Percentiles rank a stretch among this genome's conserved stretches.
phyloP scores from a whole-genome alignment of 2,888 invertebrate species.

The Seira ritae region DNA sequence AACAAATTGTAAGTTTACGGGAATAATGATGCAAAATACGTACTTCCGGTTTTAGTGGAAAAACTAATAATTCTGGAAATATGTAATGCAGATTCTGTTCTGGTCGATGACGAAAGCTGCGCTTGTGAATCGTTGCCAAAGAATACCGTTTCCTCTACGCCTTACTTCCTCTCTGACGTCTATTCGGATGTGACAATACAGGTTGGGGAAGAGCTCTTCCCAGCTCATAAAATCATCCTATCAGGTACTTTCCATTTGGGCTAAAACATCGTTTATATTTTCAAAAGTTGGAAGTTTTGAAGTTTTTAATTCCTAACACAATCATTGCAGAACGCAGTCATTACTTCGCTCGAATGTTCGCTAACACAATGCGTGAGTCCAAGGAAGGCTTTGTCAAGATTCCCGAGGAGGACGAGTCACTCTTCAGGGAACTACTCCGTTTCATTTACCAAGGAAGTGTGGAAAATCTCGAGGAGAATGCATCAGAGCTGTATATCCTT shows the following conservation, averaged over 20 bases:
- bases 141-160: conserved; percentile 35
- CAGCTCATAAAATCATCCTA: conserved; percentile 65
- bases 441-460: conserved; percentile 64
- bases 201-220: conserved; percentile 46
- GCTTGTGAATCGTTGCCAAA: not conserved
- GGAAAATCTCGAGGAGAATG: conserved; percentile 53
- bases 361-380: conserved; percentile 59
- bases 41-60: not conserved
- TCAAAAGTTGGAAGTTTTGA: not conserved
- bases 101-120: conserved; percentile 44
- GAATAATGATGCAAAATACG: not conserved
- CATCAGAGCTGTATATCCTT: conserved; percentile 47
- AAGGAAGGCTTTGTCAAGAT: conserved; percentile 56
- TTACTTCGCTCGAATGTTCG: conserved; percentile 64
- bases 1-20: conserved; percentile 56
- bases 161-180: conserved; percentile 56
- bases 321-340: conserved; percentile 54
- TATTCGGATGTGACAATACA: conserved; percentile 63
- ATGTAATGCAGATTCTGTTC: conserved; percentile 40
- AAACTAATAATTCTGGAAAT: not conserved
- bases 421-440: conserved; percentile 59
- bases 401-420: conserved; percentile 49
- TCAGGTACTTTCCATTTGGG: conserved; percentile 53
- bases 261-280: not conserved
- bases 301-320: not conserved